Evolutionary conservation across 1,140 invertebrate genomes (phyloP), one percentile per base, ranked within the genome.

Genomic region (Semibalanus balanoides): DNA sequence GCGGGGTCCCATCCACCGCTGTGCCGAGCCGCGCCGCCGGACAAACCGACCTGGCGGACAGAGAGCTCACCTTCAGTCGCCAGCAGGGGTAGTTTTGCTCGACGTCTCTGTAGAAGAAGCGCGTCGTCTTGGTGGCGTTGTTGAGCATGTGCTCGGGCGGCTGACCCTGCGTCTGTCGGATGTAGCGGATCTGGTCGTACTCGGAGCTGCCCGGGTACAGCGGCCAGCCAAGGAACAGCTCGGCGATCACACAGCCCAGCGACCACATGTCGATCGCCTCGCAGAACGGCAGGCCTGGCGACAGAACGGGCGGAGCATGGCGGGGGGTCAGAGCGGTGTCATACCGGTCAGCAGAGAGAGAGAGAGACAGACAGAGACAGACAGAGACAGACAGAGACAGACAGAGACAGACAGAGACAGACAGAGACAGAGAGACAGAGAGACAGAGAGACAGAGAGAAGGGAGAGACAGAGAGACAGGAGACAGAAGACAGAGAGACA

Each of bases 231-330:
- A 99, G 88, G 86, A 99, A 99, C 74, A 99, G 87, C 84, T 99
- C 98, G 3, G 98, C 98, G 30, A 99, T 97, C 75, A 99, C 98
- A 86, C 98, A 99, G 30, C 98, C 98, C 76, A 99, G 87, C 0
- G 97, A 99, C 98, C 98, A 99, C 97, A 99, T 99, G 85, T 99
- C 98, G 80, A 99, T 99, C 5, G 97, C 95, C 86, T 99, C 98
- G 87, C 96, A 98, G 86, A 99, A 99, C 74, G 96, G 97, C 80
- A 99, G 86, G 77, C 91, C 85, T 85, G 77, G 29, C 75, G n/a
- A n/a, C n/a, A n/a, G n/a, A n/a, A n/a, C n/a, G n/a, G n/a, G n/a
- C n/a, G n/a, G n/a, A n/a, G n/a, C n/a, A n/a, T n/a, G n/a, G n/a
- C n/a, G n/a, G n/a, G n/a, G n/a, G n/a, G n/a, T n/a, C n/a, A n/a